Evolutionary conservation across 2,888 invertebrate genomes (phyloP).

Genomic region (Caenorhabditis virilis): DNA sequence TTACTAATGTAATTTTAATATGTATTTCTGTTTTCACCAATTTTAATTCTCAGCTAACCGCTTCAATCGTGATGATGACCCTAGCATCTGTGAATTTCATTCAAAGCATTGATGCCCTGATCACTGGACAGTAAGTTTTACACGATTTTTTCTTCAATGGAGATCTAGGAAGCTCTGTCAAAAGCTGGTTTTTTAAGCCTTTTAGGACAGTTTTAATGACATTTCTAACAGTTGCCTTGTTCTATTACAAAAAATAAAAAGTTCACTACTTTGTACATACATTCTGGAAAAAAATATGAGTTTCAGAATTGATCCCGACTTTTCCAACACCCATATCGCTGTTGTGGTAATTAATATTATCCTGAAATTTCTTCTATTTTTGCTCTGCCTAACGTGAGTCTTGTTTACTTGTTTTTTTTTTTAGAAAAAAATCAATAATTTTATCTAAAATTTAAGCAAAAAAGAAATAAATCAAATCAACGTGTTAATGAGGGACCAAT

Average conservation of each 20-base stretch:
- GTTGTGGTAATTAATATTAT: slow-evolving; percentile 33
- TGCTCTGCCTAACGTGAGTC: slow-evolving; percentile 34
- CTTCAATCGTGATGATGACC: slow-evolving; percentile 36
- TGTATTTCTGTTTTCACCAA: too few species aligned
- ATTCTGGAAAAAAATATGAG: too few species aligned
- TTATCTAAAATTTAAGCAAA: slow-evolving; percentile 20
- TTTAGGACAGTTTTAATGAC: too few species aligned
- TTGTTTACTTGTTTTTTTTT: too few species aligned
- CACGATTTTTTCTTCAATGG: neutral
- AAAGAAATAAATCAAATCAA: slow-evolving; percentile 29
- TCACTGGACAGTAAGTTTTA: slow-evolving; percentile 20
- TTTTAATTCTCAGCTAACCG: slow-evolving; percentile 28
- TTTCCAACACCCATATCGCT: slow-evolving; percentile 16
- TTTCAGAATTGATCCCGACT: slow-evolving; percentile 27
- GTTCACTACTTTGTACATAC: too few species aligned
- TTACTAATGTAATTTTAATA: slow-evolving; percentile 38
- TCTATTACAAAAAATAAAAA: too few species aligned
- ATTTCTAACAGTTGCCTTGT: too few species aligned
- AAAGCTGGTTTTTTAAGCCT: too few species aligned
- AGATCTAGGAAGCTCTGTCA: too few species aligned
- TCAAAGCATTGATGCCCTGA: slow-evolving; percentile 24
- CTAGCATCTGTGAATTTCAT: slow-evolving; percentile 24
- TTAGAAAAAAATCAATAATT: too few species aligned
- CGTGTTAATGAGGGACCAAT: slow-evolving; percentile 43
- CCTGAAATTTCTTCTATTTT: slow-evolving; percentile 30